Evolutionary conservation across 2,113 vertebrate genomes (phyloP), one percentile per base, ranked within the genome.

Genomic region (Phocoena sinus): DNA sequence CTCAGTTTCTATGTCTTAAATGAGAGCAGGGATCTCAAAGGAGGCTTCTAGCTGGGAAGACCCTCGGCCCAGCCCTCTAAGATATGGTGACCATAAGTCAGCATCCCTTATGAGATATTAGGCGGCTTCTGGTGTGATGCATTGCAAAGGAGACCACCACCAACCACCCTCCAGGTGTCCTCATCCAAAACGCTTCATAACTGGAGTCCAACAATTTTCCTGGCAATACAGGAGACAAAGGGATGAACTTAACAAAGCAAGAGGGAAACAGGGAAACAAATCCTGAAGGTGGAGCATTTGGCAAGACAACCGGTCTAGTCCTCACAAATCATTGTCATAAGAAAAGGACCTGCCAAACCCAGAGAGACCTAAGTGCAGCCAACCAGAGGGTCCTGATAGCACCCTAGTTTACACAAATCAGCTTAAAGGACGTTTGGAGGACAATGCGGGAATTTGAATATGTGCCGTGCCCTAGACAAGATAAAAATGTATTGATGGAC

Each of bases 141-240:
- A 2, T 3, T 0, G 0, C 31, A 18, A n/a, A 36, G n/a, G 8
- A 50, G 8, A 0, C 56, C 62, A 31, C 36, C 28, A 2, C 31
- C 58, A n/a, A 2, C 31, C 58, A n/a, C 31, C 89, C 1, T 1
- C 1, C 0, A 26, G 11, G 2, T 0, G 0, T 11, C 18, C 28
- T 81, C 9, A 2, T 26, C 76, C 71, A 2, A 47, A 67, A 15
- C 7, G 38, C 77, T 56, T 3, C 6, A 15, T 31, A 33, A 31
- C 36, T 12, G 0, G 15, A 14, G 23, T 0, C n/a, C 23, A 33
- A 2, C 63, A 3, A 80, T 79, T 81, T 23, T 67, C 8, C 58
- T 10, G 20, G 21, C 71, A 67, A 38, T 8, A 33, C 1, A 47
- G 63, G 23, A 65, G 47, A 73, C 38, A 56, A 25, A 41, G 17